Conservation (phyloP, 2,888 invertebrate species). For the Stictocephala bisonia region DNA sequence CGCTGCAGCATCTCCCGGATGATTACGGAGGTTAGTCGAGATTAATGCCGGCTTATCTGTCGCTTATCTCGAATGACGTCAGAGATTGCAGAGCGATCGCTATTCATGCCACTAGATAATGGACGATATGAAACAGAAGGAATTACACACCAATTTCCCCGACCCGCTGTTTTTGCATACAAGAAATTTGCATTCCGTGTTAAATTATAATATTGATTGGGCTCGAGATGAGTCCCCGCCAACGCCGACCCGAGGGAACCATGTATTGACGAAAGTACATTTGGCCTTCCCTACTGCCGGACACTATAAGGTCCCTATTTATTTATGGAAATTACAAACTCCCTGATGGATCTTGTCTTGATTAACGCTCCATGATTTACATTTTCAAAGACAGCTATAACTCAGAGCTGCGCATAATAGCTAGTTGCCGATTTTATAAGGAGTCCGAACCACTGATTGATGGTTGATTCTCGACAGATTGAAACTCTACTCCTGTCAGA, state of each 20-base stretch:
- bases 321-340: conserved; percentile 36
- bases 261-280: conserved; percentile 23
- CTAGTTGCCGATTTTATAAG: too few relatives aligned
- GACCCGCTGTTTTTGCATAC: conserved; percentile 22
- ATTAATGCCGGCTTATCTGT: conserved; percentile 1
- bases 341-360: conserved; percentile 1
- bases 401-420: conserved; percentile 1
- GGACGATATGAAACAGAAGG: background rate
- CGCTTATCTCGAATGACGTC: conserved; percentile 32
- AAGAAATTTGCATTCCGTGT: conserved; percentile 39
- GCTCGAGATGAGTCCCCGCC: conserved; percentile 10
- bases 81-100: conserved; percentile 17
- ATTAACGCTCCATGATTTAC: conserved; percentile 17
- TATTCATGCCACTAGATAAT: background rate
- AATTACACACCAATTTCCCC: conserved; percentile 34
- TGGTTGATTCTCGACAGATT: too few relatives aligned
- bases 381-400: conserved; percentile 18
- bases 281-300: background rate
- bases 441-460: too few relatives aligned
- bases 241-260: conserved; percentile 6
- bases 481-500: too few relatives aligned
- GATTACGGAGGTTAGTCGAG: too few relatives aligned
- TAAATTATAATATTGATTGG: conserved; percentile 46
- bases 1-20: too few relatives aligned
- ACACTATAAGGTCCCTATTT: conserved; percentile 25